A percentile compares a stretch with the other conserved stretches of the same genome.
Conservation (phyloP, 2,888 invertebrate species). For the Penaeus monodon region DNA sequence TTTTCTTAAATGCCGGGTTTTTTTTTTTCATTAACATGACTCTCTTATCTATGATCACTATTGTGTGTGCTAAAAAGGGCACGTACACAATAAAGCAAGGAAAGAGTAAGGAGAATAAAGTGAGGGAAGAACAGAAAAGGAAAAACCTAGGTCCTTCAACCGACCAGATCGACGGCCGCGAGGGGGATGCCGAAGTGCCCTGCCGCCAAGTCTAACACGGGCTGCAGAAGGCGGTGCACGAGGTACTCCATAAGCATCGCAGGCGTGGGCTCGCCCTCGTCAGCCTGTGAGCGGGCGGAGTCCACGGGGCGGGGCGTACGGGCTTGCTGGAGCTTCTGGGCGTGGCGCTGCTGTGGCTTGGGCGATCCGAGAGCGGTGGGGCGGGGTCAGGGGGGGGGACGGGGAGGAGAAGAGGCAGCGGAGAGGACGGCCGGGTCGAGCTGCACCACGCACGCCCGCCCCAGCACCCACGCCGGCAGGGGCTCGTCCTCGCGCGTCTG, state of each 20-base stretch:
- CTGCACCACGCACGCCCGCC: conserved; percentile 43
- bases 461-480: conserved; percentile 45
- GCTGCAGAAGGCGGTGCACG: conserved; percentile 37
- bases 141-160: no score
- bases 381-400: conserved; percentile 22
- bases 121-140: no score
- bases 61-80: no score
- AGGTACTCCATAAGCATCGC: conserved; percentile 31
- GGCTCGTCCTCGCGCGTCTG: conserved; percentile 43
- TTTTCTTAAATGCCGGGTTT: no score
- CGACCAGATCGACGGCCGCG: no score
- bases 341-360: conserved; percentile 19
- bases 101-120: no score
- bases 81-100: no score
- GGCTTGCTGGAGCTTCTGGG: conserved; percentile 26
- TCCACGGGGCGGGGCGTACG: conserved; percentile 23
- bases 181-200: neutral
- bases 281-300: neutral
- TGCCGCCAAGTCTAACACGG: conserved; percentile 12
- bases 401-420: conserved; percentile 21
- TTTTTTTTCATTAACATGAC: no score
- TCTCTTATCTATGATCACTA: no score
- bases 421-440: conserved; percentile 24
- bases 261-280: conserved; percentile 13
- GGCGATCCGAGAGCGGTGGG: conserved; percentile 27